Percentiles rank a stretch among this genome's conserved stretches.
These are phyloP conservation scores for Pteruthius melanotis DNA, from an alignment of 2,113 vertebrate species.

Conservation along the genomic window DNA sequence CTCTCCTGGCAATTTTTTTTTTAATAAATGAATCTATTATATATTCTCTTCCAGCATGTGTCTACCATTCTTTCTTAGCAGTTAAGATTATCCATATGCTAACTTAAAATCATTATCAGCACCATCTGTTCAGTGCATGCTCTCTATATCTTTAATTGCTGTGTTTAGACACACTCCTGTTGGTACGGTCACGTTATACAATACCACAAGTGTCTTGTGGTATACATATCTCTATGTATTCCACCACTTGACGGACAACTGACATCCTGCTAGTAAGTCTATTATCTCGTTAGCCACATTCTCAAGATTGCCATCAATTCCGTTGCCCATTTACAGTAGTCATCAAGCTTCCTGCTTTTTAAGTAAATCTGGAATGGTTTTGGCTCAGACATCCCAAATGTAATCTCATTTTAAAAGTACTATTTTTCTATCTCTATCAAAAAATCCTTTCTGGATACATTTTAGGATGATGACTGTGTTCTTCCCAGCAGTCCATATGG, in stretches of 20 bases:
- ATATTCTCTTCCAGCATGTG: not conserved
- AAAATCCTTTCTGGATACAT: not conserved
- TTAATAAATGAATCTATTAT: not conserved
- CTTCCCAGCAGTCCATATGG: not conserved
- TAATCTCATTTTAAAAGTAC: not conserved
- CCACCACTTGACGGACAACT: not conserved
- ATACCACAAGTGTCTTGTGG: not conserved
- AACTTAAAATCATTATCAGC: slow-evolving; percentile 15
- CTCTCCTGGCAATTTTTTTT: not conserved
- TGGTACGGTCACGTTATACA: not conserved
- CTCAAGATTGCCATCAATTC: not conserved
- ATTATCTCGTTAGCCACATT: not conserved
- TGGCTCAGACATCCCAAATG: not conserved
- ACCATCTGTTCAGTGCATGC: slow-evolving; percentile 28
- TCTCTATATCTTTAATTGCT: not conserved
- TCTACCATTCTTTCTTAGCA: slow-evolving; percentile 1
- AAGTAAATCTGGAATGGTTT: not conserved
- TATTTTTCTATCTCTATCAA: not conserved
- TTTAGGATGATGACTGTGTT: not conserved
- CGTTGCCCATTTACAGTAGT: not conserved
- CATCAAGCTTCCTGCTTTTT: not conserved
- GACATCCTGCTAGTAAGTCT: not conserved
- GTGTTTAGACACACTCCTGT: not conserved
- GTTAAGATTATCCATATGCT: slow-evolving; percentile 44
- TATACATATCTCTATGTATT: not conserved